phyloP scores from a whole-genome alignment of 2,797 vertebrate species.

The Scomberomorus guttatus region DNA sequence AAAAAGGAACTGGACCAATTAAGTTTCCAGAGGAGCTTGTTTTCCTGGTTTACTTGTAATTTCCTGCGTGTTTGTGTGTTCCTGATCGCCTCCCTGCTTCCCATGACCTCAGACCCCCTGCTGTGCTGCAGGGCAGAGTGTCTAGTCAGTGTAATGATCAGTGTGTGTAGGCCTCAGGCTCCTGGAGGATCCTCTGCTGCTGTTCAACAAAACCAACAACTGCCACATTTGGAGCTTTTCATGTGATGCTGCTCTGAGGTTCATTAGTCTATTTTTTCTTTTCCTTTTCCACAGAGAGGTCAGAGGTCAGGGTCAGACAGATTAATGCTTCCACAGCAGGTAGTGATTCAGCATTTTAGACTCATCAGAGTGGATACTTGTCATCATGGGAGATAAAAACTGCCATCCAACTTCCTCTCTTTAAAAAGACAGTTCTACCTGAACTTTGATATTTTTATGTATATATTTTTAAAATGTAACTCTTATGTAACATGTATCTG shows the following conservation, averaged over 20 bases:
- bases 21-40: neutral
- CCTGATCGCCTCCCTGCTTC: constrained; percentile 9
- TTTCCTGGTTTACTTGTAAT: constrained; percentile 49
- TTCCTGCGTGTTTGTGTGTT: constrained; percentile 43
- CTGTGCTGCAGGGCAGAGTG: neutral
- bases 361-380: neutral
- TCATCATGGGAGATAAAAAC: neutral
- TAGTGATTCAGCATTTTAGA: constrained; percentile 7
- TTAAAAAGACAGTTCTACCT: neutral
- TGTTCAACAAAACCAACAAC: neutral
- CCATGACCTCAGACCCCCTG: neutral
- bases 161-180: constrained; percentile 3
- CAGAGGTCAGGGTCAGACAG: constrained; percentile 3
- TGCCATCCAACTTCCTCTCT: neutral
- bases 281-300: constrained; percentile 17
- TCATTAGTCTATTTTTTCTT: neutral
- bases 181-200: neutral
- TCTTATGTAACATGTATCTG: no score
- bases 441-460: no score
- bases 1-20: neutral
- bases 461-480: no score
- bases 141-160: constrained; percentile 10
- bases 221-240: neutral
- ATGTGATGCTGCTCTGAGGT: no score
- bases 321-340: constrained; percentile 1